These are phyloP conservation scores for Phasia obesa DNA, from an alignment of 2,888 invertebrate species.

Conservation along the genomic window DNA sequence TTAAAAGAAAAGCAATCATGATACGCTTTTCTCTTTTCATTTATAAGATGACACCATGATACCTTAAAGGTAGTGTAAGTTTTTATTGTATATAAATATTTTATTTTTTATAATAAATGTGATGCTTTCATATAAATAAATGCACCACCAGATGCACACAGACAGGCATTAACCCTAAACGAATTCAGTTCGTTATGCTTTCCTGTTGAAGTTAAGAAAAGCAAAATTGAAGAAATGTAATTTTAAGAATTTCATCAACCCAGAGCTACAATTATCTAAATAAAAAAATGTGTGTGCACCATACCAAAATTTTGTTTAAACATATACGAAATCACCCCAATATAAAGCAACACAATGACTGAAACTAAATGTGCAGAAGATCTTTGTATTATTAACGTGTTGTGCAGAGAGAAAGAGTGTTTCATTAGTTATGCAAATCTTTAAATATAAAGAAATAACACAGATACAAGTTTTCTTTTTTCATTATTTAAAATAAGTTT, in stretches of 20 bases:
- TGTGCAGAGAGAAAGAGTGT: conserved; percentile 22
- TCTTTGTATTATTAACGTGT: conserved; percentile 11
- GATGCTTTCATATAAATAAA: conserved; percentile 34
- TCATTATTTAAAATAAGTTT: not conserved
- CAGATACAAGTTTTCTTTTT: conserved; percentile 15
- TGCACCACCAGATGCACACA: conserved; percentile 38
- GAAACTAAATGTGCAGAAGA: conserved; percentile 9
- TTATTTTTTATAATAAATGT: conserved; percentile 6
- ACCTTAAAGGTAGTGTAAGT: conserved; percentile 50
- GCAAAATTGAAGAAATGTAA: conserved; percentile 56
- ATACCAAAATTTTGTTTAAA: conserved; percentile 27
- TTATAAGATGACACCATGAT: conserved; percentile 48
- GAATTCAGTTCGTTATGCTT: conserved; percentile 68
- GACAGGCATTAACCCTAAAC: conserved; percentile 60
- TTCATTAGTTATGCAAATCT: conserved; percentile 71
- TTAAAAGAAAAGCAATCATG: conserved; percentile 48
- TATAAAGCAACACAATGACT: not conserved
- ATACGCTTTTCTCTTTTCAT: conserved; percentile 48
- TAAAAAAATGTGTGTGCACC: not conserved
- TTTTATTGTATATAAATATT: not conserved
- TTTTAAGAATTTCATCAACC: conserved; percentile 47
- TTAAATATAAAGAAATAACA: conserved; percentile 62
- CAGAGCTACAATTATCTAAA: conserved; percentile 30
- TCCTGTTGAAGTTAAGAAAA: conserved; percentile 33
- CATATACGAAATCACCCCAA: conserved; percentile 40